These are phyloP conservation scores for Ibidorhyncha struthersii DNA, from an alignment of 2,113 vertebrate genomes.

Conservation along the genomic window DNA sequence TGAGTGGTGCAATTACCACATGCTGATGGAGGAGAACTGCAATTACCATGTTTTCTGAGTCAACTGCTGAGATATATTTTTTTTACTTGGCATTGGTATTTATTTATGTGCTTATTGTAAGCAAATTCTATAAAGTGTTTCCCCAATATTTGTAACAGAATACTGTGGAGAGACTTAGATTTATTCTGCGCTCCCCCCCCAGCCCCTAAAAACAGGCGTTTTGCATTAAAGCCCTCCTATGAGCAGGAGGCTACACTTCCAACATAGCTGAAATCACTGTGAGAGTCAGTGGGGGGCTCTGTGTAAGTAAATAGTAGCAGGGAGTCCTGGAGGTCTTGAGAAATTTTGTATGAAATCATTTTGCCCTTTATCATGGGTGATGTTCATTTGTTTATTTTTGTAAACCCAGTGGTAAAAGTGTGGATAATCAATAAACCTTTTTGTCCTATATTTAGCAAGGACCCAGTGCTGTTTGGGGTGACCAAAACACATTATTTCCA, in stretches of 20 bases:
- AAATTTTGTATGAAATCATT: not conserved
- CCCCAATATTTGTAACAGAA: not conserved
- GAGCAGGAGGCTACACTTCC: not conserved
- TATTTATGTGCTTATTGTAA: constrained; percentile 6
- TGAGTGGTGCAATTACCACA: constrained; percentile 52
- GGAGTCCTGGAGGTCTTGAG: not conserved
- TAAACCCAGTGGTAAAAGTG: not conserved
- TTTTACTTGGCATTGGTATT: not conserved
- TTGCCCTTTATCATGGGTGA: not conserved
- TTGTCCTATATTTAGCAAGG: not conserved
- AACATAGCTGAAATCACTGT: not conserved
- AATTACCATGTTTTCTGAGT: constrained; percentile 22
- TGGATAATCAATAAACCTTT: not conserved
- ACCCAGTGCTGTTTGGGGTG: not conserved
- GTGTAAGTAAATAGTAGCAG: not conserved
- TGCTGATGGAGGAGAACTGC: not conserved
- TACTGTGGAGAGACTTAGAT: not conserved
- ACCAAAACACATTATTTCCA: not conserved
- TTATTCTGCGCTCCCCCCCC: too few species aligned
- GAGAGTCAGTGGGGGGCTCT: not conserved
- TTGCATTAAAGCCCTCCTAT: not conserved
- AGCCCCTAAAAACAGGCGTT: not conserved
- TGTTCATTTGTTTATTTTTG: not conserved
- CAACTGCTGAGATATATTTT: not conserved
- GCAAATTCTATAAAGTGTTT: constrained; percentile 4